Base-by-base conservation (phyloP, 2,888 invertebrate genomes). In the Ectobius pallidus region DNA sequence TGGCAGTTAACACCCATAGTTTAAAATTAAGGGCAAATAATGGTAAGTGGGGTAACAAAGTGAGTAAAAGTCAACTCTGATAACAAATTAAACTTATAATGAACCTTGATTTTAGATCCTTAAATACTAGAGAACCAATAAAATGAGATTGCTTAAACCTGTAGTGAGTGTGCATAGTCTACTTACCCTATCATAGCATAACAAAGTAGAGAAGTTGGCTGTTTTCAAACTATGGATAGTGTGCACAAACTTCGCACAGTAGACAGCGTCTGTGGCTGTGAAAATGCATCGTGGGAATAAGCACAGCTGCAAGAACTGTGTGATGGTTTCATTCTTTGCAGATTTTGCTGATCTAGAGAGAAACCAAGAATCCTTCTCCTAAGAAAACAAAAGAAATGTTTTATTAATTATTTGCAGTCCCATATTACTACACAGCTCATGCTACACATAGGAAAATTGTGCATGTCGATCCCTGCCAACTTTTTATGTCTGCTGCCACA, bases 261-360 rank as follows among this genome's bases (percentile, higher is more conserved):
- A 99, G 72, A 98, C 88, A 39, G 99, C 97, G 86, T 99, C 99
- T 68, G 93, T 89, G 67, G 97, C 94, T 22, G 99, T 97, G 85
- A 97, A 98, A 75, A 96, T 94, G 84, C 97, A 97, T 79, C 99
- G 90, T 27, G 99, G 99, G 84, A 99, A 97, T 77, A 99, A 86
- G 83, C 99, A 99, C 73, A 96, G 86, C 84, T 99, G 98, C 80
- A 99, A 87, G 82, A 99, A 96, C 79, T 97, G 93, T 32, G 97
- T 97, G 72, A 98, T 96, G 0, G 96, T 96, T 85, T 97, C 97
- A 83, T 96, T 97, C 85, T 96, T 97, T 69, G 96, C 95, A 1
- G 93, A 92, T 83, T 95, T 96, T 65, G 90, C 91, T 58, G 92
- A 91, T 79, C 94, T 89, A 52, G 93, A 91, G 44, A 94, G 87